Conservation (phyloP, 2,113 vertebrate species). For the Martes martes region DNA sequence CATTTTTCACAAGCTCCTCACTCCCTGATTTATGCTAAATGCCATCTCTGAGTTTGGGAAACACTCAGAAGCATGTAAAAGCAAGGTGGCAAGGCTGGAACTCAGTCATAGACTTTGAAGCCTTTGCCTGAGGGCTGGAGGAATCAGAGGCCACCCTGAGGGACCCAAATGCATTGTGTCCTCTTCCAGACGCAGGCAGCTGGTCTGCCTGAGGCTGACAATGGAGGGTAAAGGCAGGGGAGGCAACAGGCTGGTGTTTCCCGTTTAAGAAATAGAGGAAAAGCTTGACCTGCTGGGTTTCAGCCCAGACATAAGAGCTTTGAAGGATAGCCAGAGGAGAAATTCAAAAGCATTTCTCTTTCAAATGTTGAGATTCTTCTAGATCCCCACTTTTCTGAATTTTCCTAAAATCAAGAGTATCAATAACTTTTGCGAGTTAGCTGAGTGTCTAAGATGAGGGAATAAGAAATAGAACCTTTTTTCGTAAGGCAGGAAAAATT, state of each 20-base stretch:
- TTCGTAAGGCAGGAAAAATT: neutral
- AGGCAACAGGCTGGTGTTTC: neutral
- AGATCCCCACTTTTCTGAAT: neutral
- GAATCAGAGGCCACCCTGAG: neutral
- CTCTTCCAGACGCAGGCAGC: neutral
- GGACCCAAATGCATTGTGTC: neutral
- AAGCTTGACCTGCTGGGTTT: neutral
- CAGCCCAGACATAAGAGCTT: neutral
- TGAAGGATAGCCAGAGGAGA: neutral
- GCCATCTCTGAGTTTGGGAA: neutral
- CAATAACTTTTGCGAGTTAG: neutral
- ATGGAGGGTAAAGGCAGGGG: neutral
- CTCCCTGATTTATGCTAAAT: neutral
- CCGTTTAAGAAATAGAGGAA: neutral
- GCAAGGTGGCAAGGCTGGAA: neutral
- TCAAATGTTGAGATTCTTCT: neutral
- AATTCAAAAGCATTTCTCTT: slow-evolving; percentile 11
- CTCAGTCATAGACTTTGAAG: neutral
- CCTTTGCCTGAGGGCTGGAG: neutral
- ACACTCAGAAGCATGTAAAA: neutral
- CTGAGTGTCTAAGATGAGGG: neutral
- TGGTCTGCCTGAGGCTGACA: neutral
- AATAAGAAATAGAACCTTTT: neutral
- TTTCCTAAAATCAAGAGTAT: neutral
- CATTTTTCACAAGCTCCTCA: neutral